Evolutionary conservation across 2,113 vertebrate genomes (phyloP), one percentile per base, ranked within the genome.

Genomic region (Ictalurus punctatus): DNA sequence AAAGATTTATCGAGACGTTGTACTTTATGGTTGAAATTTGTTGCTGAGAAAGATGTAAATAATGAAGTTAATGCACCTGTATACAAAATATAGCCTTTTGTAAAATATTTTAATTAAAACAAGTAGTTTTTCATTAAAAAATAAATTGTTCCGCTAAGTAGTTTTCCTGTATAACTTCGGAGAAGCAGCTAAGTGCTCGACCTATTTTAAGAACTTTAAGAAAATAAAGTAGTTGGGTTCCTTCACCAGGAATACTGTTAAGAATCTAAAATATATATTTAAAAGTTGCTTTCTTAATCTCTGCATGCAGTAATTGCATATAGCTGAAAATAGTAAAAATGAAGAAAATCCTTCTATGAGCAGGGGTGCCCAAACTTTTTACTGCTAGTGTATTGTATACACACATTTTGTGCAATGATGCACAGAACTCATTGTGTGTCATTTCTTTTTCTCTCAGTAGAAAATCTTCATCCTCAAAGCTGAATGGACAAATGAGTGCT

Each of bases 381-480:
- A 19, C 7, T 74, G 2, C 19, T 44, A 23, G 37, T 74, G 2
- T 73, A 19, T 73, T 40, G 17, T 44, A 40, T 25, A 25, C 40
- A 76, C 23, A 23, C 19, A 82, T 59, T 34, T 58, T 21, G 17
- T 61, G 4, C 54, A 61, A 3, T 14, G 25, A 13, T 23, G 14
- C 34, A 52, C 3, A 87, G 3, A 7, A 4, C 30, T 17, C n/a
- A 69, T 4, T 76, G 25, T 16, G 44, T 2, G 48, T 16, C 25
- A 67, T 83, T 80, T 71, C 2, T 80, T 59, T 52, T 56, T 44
- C 30, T 76, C 92, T 85, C 61, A 92, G 85, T 81, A 99, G 98
- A 94, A 99, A 97, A 94, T 96, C 96, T 7, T 95, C 96, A 69
- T 94, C 95, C 92, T 94, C 96, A 87, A 99, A 99, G 94, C 94